These are phyloP conservation scores for Laterallus jamaicensis DNA, from an alignment of 2,113 vertebrate species.

Conservation along the genomic window DNA sequence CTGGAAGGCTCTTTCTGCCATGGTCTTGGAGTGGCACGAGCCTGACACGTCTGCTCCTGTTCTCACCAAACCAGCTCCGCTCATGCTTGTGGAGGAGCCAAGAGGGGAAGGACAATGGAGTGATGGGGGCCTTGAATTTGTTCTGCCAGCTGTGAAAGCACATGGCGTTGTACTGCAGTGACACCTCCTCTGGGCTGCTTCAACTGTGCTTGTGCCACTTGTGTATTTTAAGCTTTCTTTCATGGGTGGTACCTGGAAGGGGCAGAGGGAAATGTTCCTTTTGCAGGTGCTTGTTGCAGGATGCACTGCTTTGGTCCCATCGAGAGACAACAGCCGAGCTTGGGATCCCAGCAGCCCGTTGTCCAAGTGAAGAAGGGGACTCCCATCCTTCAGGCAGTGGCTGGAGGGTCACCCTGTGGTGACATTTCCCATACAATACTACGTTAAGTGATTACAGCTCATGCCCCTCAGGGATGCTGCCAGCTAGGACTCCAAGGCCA, in stretches of 20 bases:
- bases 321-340: not conserved
- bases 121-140: not conserved
- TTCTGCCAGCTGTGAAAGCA: not conserved
- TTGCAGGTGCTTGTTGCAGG: not conserved
- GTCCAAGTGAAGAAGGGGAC: not conserved
- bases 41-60: rapidly evolving
- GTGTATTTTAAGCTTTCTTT: not conserved
- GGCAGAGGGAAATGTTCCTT: not conserved
- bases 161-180: rapidly evolving
- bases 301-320: not conserved
- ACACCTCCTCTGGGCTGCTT: not conserved
- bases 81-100: not conserved
- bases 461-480: not conserved
- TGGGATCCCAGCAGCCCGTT: rapidly evolving
- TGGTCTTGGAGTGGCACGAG: not conserved
- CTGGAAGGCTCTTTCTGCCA: not conserved
- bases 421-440: not conserved
- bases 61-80: not conserved
- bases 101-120: not conserved
- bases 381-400: not conserved
- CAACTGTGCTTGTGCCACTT: not conserved
- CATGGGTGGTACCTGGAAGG: not conserved
- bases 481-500: rapidly evolving
- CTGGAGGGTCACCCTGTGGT: not conserved
- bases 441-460: not conserved